Evolutionary conservation across 2,797 vertebrate genomes (phyloP).

Genomic region (Anniella stebbinsi): DNA sequence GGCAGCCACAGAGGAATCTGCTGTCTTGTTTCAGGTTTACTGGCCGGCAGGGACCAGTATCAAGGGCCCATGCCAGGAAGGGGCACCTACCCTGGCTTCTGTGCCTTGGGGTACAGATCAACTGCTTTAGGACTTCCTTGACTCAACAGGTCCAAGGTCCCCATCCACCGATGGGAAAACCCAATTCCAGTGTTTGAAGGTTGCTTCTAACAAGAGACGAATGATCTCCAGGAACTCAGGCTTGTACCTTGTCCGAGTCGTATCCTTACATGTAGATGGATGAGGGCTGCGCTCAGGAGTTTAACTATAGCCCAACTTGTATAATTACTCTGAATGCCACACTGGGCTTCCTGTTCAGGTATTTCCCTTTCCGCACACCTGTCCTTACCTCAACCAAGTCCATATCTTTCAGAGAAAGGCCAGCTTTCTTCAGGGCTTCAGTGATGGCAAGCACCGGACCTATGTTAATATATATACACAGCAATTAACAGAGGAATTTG

Average conservation of each 20-base stretch:
- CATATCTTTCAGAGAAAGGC: conserved; percentile 92
- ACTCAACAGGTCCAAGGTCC: not conserved
- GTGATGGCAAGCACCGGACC: conserved; percentile 94
- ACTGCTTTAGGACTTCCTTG: too few relatives aligned
- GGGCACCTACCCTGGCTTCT: not conserved
- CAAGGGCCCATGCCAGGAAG: not conserved
- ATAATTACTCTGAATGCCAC: not conserved
- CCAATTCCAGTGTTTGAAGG: not conserved
- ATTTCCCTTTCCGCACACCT: fast-evolving
- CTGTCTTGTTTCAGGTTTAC: not conserved
- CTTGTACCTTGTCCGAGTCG: too few relatives aligned
- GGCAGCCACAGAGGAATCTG: not conserved
- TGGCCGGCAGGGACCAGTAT: not conserved
- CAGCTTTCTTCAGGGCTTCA: conserved; percentile 93
- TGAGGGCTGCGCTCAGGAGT: not conserved
- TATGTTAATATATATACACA: conserved; percentile 58
- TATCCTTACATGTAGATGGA: not conserved
- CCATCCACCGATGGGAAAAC: not conserved
- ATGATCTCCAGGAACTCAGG: not conserved
- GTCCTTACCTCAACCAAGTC: conserved; percentile 92
- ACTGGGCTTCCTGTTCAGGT: not conserved
- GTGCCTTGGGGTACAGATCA: not conserved
- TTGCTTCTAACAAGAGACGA: not conserved
- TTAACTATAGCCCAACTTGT: not conserved
- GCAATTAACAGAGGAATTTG: not conserved